A percentile compares a stretch with the other conserved stretches of the same genome.
Evolutionary conservation across 2,797 vertebrate species (phyloP).

Genomic region (Podarcis siculus): DNA sequence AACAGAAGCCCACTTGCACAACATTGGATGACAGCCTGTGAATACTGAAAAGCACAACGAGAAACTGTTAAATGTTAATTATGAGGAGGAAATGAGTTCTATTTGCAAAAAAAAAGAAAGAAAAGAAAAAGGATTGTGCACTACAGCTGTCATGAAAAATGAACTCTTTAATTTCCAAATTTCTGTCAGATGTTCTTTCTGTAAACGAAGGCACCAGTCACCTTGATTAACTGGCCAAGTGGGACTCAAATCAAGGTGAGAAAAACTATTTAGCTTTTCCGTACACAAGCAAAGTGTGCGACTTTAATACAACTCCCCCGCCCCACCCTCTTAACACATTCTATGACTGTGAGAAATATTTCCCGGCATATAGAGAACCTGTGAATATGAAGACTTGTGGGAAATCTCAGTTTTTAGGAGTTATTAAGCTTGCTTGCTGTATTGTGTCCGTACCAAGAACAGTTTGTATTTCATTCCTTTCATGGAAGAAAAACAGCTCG

Average conservation of each 20-base stretch:
- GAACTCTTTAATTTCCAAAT: not conserved
- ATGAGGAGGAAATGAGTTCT: not conserved
- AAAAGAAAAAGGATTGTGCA: too few species aligned
- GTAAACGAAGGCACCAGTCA: not conserved
- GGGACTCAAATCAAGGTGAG: not conserved
- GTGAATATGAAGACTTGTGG: slow-evolving; percentile 25
- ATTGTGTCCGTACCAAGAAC: slow-evolving; percentile 3
- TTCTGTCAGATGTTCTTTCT: not conserved
- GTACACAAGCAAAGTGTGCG: not conserved
- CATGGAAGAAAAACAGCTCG: slow-evolving; percentile 40
- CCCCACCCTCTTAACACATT: not conserved
- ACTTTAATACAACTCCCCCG: not conserved
- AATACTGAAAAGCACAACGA: not conserved
- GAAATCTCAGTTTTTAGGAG: not conserved
- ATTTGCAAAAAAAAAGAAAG: not conserved
- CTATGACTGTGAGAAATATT: not conserved
- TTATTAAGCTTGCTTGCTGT: not conserved
- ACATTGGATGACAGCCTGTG: not conserved
- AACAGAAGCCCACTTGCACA: too few species aligned
- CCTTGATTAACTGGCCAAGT: not conserved
- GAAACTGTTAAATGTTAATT: not conserved
- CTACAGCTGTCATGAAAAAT: not conserved
- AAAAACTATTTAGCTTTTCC: not conserved
- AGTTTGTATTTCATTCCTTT: slow-evolving; percentile 31
- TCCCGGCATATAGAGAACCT: slow-evolving; percentile 6